Conservation (phyloP, 1,140 invertebrate species). For the Pomacea maculata region DNA sequence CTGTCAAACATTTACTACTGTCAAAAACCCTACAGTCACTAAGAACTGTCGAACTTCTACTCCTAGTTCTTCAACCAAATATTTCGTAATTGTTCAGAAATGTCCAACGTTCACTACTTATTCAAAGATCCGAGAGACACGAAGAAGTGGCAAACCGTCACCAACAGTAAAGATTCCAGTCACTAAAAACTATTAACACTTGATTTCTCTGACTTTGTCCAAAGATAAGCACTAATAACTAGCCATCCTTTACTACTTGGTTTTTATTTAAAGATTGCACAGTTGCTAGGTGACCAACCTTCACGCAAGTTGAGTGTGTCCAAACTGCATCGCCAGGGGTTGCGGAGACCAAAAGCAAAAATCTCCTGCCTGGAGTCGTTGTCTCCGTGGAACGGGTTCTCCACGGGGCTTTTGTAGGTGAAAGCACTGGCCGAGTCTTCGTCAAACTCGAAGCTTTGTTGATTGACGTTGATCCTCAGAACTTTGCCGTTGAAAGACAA, state of each 20-base stretch:
- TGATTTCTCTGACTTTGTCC: no score
- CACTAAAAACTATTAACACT: not conserved
- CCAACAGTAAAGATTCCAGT: not conserved
- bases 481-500: conserved; percentile 27
- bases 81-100: no score
- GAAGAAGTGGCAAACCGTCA: not conserved
- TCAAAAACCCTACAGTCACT: no score
- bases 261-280: not conserved
- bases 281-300: conserved; percentile 24
- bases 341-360: conserved; percentile 59
- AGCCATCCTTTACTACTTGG: not conserved
- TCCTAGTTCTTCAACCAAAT: no score
- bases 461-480: conserved; percentile 23
- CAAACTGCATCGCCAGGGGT: conserved; percentile 61
- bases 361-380: conserved; percentile 48
- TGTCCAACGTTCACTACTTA: no score
- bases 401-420: conserved; percentile 26
- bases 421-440: conserved; percentile 16
- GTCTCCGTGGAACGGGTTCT: conserved; percentile 44
- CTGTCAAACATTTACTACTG: no score
- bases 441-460: conserved; percentile 3
- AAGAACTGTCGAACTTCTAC: no score
- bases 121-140: no score
- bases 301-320: conserved; percentile 48
- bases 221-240: not conserved